Evolutionary conservation across 2,888 invertebrate species (phyloP).

Genomic region (Caenorhabditis panamensis): DNA sequence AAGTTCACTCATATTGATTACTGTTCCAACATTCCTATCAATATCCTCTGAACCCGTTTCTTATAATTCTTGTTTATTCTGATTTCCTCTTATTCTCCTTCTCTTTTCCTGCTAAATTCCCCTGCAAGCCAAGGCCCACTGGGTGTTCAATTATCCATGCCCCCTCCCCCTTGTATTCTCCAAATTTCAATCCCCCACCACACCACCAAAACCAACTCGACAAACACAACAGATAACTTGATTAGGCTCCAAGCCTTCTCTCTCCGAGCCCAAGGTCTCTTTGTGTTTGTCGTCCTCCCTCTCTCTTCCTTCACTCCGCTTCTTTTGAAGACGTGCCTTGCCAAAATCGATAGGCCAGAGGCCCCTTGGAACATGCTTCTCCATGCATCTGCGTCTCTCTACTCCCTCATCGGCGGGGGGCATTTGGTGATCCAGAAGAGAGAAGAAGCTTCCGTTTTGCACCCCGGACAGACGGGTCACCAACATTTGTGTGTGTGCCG

Average conservation of each 20-base stretch:
- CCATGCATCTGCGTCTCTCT: conserved; percentile 34
- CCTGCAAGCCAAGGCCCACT: background rate
- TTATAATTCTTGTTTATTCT: too few species aligned
- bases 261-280: conserved; percentile 15
- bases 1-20: too few species aligned
- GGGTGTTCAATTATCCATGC: conserved; percentile 29
- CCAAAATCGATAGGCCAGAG: conserved; percentile 39
- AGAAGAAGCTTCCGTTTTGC: conserved; percentile 48
- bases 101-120: background rate
- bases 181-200: too few species aligned
- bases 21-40: too few species aligned
- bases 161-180: conserved; percentile 8
- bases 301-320: background rate
- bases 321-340: background rate
- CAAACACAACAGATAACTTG: conserved; percentile 20
- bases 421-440: conserved; percentile 17
- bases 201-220: background rate
- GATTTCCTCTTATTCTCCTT: too few species aligned
- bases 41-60: too few species aligned
- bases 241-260: conserved; percentile 16
- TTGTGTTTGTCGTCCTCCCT: conserved; percentile 26
- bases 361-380: conserved; percentile 44
- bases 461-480: conserved; percentile 48
- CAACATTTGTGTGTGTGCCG: conserved; percentile 36
- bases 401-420: conserved; percentile 7